A percentile compares a stretch with the other conserved stretches of the same genome.
Evolutionary conservation across 2,113 vertebrate species (phyloP).

Genomic region (Thamnaconus septentrionalis): DNA sequence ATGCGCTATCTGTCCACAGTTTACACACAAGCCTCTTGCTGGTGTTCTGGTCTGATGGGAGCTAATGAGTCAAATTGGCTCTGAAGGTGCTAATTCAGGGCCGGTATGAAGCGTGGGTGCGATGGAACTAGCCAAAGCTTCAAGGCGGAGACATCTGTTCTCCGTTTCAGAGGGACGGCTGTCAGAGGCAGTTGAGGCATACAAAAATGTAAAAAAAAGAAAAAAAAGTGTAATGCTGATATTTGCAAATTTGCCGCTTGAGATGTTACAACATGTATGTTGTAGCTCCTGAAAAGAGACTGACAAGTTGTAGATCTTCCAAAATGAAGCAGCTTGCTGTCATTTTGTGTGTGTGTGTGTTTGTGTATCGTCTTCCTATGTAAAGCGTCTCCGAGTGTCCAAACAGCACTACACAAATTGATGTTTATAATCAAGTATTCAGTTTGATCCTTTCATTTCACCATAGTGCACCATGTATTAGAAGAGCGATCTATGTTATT

Average conservation of each 20-base stretch:
- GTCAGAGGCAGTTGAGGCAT: slow-evolving; percentile 4
- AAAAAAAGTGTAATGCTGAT: slow-evolving; percentile 10
- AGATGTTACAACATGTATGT: slow-evolving; percentile 4
- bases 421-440: no score
- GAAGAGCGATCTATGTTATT: not conserved
- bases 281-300: no score
- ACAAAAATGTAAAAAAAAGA: not conserved
- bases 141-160: slow-evolving; percentile 27
- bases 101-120: slow-evolving; percentile 7
- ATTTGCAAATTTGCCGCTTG: slow-evolving; percentile 22
- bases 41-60: slow-evolving; percentile 23
- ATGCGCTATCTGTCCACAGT: slow-evolving; percentile 20
- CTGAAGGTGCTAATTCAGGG: slow-evolving; percentile 32
- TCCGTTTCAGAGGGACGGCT: slow-evolving; percentile 6
- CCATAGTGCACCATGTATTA: no score
- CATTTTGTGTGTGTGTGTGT: not conserved
- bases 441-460: no score
- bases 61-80: slow-evolving; percentile 26
- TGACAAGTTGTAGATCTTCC: no score
- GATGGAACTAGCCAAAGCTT: no score
- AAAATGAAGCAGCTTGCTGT: no score
- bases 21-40: slow-evolving; percentile 6
- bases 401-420: no score
- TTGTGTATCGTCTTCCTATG: no score
- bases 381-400: no score